A percentile compares a stretch with the other conserved stretches of the same genome.
These are phyloP conservation scores for Sisyra nigra DNA, from an alignment of 2,888 invertebrate species.

Conservation along the genomic window DNA sequence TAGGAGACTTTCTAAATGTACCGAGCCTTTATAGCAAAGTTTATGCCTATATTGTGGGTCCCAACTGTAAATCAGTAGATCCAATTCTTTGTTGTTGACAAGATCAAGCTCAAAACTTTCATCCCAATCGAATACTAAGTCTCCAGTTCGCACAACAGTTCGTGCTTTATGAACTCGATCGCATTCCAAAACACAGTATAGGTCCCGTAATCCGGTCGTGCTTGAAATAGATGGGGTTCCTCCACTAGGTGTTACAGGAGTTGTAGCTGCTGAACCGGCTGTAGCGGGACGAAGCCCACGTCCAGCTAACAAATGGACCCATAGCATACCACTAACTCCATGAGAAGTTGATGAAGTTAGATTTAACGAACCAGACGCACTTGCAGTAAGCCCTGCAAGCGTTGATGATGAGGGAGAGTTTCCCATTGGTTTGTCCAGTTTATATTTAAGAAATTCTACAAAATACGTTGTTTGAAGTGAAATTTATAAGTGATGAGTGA, in stretches of 20 bases:
- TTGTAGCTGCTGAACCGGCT: constrained; percentile 50
- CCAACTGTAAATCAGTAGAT: constrained; percentile 97
- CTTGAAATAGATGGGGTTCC: constrained; percentile 29
- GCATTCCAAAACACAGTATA: constrained; percentile 96
- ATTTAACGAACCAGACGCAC: constrained; percentile 9
- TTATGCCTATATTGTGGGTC: constrained; percentile 96
- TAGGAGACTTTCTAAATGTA: constrained; percentile 66
- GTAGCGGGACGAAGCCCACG: constrained; percentile 65
- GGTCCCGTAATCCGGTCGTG: constrained; percentile 51
- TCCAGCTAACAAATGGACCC: constrained; percentile 80
- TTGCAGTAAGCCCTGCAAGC: constrained; percentile 16
- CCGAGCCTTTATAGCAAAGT: constrained; percentile 83
- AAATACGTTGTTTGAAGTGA: constrained; percentile 12
- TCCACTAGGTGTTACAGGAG: constrained; percentile 46
- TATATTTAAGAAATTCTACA: constrained; percentile 79
- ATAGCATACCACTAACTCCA: constrained; percentile 70
- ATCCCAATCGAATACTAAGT: constrained; percentile 97
- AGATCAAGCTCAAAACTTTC: constrained; percentile 96
- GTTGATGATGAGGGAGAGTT: constrained; percentile 36
- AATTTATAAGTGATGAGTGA: not conserved
- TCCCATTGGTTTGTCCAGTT: constrained; percentile 60
- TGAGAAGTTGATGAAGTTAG: constrained; percentile 3
- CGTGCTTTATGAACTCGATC: constrained; percentile 92
- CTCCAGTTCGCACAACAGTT: constrained; percentile 90
- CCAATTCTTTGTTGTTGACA: constrained; percentile 85